These are phyloP conservation scores for Anagyrus pseudococci DNA, from an alignment of 2,888 invertebrate genomes.

Conservation along the genomic window DNA sequence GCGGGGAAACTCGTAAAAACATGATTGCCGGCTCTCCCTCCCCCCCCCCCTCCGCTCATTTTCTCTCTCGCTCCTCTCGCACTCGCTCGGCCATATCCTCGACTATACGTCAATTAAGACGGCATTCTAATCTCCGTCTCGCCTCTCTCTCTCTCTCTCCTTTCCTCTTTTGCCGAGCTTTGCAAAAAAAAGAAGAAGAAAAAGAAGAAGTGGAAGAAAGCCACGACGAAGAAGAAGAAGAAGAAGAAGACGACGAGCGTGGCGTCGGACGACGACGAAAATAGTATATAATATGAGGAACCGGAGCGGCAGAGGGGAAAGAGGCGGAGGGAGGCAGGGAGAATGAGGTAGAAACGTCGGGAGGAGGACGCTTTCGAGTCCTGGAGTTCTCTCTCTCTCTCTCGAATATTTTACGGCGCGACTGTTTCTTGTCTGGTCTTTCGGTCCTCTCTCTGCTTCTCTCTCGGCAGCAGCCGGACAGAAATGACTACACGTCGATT, in stretches of 20 bases:
- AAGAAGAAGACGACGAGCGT: not conserved
- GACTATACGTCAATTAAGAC: constrained; percentile 37
- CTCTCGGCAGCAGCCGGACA: not conserved
- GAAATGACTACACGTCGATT: not conserved
- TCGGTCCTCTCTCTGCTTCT: not conserved
- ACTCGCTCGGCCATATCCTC: not conserved
- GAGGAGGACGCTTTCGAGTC: not conserved
- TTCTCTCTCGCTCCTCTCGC: not conserved
- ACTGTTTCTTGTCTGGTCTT: constrained; percentile 23
- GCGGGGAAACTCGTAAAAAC: constrained; percentile 39
- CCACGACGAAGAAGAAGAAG: too few species aligned
- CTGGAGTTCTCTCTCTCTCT: not conserved
- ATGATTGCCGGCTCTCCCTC: constrained; percentile 34
- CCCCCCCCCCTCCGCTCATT: too few species aligned
- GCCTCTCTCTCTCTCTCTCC: not conserved
- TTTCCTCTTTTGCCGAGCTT: not conserved
- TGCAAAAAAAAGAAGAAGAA: too few species aligned
- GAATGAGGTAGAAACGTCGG: constrained; percentile 19
- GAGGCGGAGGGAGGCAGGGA: constrained; percentile 1
- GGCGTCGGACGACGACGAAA: constrained; percentile 16
- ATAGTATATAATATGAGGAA: constrained; percentile 14
- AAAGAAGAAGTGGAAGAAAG: too few species aligned
- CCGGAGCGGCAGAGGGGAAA: not conserved
- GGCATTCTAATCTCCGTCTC: constrained; percentile 36
- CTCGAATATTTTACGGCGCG: constrained; percentile 32